A percentile compares a stretch with the other conserved stretches of the same genome.
Evolutionary conservation across 2,797 vertebrate species (phyloP).

Genomic region (Sebastes cheni): DNA sequence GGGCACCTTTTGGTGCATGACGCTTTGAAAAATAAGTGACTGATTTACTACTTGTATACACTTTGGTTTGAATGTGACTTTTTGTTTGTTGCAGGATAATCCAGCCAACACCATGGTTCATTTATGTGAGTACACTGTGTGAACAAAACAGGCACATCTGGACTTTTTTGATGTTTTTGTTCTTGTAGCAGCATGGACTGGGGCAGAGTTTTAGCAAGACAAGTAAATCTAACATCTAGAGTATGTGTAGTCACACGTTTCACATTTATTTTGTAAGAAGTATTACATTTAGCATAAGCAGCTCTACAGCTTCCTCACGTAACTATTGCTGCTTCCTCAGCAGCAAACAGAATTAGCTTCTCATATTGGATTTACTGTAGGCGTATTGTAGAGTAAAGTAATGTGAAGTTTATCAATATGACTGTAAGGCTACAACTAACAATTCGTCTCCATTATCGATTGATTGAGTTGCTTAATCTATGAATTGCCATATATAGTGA

Average conservation of each 20-base stretch:
- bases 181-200: not conserved
- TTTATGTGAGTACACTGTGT: conserved; percentile 78
- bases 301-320: not conserved
- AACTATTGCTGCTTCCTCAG: not conserved
- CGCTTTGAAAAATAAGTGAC: not conserved
- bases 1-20: not conserved
- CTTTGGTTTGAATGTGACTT: not conserved
- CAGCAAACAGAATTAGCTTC: not conserved
- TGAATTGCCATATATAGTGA: not conserved
- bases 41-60: not conserved
- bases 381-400: not conserved
- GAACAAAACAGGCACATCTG: not conserved
- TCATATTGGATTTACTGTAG: not conserved
- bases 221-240: not conserved
- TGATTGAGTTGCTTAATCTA: not conserved
- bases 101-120: conserved; percentile 77
- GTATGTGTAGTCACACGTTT: not conserved
- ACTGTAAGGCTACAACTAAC: not conserved
- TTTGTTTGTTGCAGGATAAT: conserved; percentile 53
- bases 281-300: not conserved
- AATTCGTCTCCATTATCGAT: not conserved
- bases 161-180: not conserved
- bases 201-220: not conserved
- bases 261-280: not conserved
- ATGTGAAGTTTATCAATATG: not conserved